phyloP scores from a whole-genome alignment of 2,888 invertebrate species.

The Drosophila basisetae region DNA sequence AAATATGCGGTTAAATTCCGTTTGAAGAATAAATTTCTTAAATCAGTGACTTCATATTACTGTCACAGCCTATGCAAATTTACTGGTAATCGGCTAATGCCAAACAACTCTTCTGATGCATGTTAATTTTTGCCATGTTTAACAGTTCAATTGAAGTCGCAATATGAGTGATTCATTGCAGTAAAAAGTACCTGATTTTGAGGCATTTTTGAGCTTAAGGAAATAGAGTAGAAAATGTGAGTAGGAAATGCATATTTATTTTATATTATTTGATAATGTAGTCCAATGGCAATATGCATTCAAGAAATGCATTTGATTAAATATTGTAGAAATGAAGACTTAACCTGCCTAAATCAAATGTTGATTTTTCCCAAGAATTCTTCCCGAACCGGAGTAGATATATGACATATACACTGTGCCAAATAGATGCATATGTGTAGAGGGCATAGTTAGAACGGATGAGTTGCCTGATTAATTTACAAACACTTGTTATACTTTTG shows the following conservation, averaged over 20 bases:
- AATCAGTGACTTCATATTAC: background rate
- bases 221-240: background rate
- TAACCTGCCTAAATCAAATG: background rate
- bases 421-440: too few relatives aligned
- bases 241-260: background rate
- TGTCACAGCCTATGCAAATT: background rate
- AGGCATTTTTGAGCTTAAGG: background rate
- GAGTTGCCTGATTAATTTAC: background rate
- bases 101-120: background rate
- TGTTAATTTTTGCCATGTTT: too few relatives aligned
- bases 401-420: background rate
- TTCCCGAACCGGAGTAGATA: background rate
- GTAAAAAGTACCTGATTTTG: background rate
- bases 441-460: too few relatives aligned
- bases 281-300: background rate
- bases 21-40: conserved; percentile 6
- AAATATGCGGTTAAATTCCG: conserved; percentile 12
- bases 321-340: background rate
- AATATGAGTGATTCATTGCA: background rate
- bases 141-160: background rate
- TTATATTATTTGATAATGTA: background rate
- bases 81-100: background rate
- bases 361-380: background rate
- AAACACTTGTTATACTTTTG: background rate
- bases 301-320: background rate